Base-by-base conservation (phyloP, 35 echinoderm and acorn worm species). In the Apostichopus parvimensis region DNA sequence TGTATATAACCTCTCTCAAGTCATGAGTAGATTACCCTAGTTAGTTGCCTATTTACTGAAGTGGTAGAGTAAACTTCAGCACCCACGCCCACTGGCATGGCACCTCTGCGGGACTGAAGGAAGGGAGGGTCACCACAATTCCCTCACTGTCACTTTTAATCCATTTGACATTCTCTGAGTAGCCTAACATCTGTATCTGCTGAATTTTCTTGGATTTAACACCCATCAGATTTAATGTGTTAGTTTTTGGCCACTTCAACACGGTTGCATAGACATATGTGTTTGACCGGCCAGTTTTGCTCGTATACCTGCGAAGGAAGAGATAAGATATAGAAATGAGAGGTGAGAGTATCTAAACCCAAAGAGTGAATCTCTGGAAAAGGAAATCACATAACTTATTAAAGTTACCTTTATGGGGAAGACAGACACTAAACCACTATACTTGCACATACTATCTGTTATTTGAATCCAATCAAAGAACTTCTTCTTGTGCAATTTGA, bases 61-160 rank as follows among this genome's bases (percentile, higher is more conserved):
- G 68, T 22, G 61, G 60, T 23, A 10, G 6, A 14, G 20, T 88
- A 65, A 92, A 56, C 80, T 92, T 92, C 5, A 92, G 45, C 55
- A 92, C 90, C 90, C 90, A 92, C 21, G 90, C 90, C 90, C 90
- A 92, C 57, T 92, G 78, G 59, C 78, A 92, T 8, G 90, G 90
- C 9, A 80, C 17, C 52, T 92, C 76, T 9, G 77, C 77, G 14
- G 79, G 77, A 71, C 77, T 81, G 52, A 92, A 81, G 10, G 77
- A 65, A 26, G 90, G 90, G 14, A 92, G 77, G 53, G 77, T 92
- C 6, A 92, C 62, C 8, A 5, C 22, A n/a, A 92, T 82, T 3
- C 78, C 77, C 4, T 71, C 4, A 1, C n/a, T 22, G 10, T 7
- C 23, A 2, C 64, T 9, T 23, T 57, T n/a, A 6, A 14, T 88